Percentiles rank a stretch among this genome's conserved stretches.
These are phyloP conservation scores for Ifrita kowaldi DNA, from an alignment of 2,113 vertebrate species.

Conservation along the genomic window DNA sequence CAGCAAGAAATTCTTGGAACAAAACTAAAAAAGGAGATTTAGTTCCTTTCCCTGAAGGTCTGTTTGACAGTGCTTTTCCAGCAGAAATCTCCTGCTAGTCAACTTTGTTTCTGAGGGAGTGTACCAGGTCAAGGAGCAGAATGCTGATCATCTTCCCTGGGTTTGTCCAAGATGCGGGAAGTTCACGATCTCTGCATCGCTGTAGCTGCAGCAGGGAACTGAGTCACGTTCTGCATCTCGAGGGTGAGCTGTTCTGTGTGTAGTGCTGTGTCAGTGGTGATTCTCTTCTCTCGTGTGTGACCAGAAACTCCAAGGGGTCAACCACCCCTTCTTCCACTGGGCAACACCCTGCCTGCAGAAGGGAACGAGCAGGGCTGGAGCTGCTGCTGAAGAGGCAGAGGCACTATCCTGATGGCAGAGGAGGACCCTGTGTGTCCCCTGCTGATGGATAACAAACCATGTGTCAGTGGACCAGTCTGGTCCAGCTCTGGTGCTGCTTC, in stretches of 20 bases:
- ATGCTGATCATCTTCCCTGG: neutral
- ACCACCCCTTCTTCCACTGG: neutral
- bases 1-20: neutral
- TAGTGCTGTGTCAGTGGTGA: rapidly evolving
- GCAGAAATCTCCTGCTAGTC: neutral
- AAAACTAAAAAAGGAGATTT: neutral
- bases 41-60: neutral
- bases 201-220: neutral
- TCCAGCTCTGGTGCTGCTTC: neutral
- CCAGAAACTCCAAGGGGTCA: neutral
- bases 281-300: rapidly evolving
- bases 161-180: neutral
- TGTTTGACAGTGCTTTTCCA: neutral
- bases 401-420: too few relatives aligned
- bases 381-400: neutral
- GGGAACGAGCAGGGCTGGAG: neutral
- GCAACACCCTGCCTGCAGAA: neutral
- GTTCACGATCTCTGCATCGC: rapidly evolving
- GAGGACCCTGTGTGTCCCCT: neutral
- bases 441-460: rapidly evolving
- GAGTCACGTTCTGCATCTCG: neutral
- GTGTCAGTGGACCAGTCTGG: neutral
- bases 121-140: neutral
- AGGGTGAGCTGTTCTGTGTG: neutral
- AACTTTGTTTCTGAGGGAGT: neutral